A percentile compares a stretch with the other conserved stretches of the same genome.
These are phyloP conservation scores for Pyralis farinalis DNA, from an alignment of 2,888 invertebrate genomes.

Conservation along the genomic window DNA sequence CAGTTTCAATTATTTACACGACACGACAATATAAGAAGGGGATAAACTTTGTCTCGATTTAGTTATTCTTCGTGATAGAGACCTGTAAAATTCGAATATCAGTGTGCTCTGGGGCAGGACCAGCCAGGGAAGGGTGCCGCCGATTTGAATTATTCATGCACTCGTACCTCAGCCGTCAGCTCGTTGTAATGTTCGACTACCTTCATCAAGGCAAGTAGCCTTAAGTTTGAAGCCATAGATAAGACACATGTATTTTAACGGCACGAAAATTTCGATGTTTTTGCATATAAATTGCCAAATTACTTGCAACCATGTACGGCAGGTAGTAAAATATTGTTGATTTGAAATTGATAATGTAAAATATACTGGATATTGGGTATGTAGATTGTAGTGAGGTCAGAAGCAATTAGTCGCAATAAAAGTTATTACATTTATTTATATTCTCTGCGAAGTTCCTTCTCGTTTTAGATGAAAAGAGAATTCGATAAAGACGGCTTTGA, in stretches of 20 bases:
- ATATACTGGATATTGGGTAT: not conserved
- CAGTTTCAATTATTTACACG: too few species aligned
- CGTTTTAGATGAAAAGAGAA: too few species aligned
- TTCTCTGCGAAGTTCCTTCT: too few species aligned
- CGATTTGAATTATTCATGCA: constrained; percentile 64
- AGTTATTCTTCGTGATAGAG: too few species aligned
- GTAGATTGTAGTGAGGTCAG: constrained; percentile 1
- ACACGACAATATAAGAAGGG: too few species aligned
- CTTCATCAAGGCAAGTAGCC: constrained; percentile 29
- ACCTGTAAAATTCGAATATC: constrained; percentile 24
- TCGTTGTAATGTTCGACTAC: constrained; percentile 41
- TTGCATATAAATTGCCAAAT: constrained; percentile 16
- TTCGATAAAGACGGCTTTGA: too few species aligned
- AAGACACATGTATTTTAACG: constrained; percentile 18
- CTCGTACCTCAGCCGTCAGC: constrained; percentile 45
- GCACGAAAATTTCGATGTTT: constrained; percentile 12
- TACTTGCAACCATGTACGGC: constrained; percentile 8
- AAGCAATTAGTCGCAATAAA: not conserved
- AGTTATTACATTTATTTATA: not conserved
- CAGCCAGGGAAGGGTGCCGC: constrained; percentile 45
- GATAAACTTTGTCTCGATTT: too few species aligned
- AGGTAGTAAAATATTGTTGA: not conserved
- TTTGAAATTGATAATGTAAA: not conserved
- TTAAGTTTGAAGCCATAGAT: constrained; percentile 25
- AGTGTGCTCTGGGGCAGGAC: constrained; percentile 23